Percentiles rank a stretch among this genome's conserved stretches.
Conservation (phyloP, 2,888 invertebrate species). For the Hydrotaea diabolus region DNA sequence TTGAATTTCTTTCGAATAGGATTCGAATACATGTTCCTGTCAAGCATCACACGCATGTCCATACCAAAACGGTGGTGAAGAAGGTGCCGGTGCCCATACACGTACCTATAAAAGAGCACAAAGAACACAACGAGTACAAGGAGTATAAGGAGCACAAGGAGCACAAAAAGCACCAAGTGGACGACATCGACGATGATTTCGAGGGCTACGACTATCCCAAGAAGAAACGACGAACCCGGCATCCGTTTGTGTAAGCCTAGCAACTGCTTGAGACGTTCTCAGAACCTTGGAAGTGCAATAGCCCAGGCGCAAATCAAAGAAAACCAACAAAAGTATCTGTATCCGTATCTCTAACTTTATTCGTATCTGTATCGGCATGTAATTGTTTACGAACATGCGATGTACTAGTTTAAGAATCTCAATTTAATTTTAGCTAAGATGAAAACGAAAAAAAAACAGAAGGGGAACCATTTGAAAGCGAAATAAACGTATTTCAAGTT, state of each 20-base stretch:
- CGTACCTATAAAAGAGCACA: constrained; percentile 78
- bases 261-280: background rate
- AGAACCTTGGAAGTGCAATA: constrained; percentile 29
- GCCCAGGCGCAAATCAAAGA: constrained; percentile 39
- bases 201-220: constrained; percentile 79
- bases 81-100: constrained; percentile 80
- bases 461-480: background rate
- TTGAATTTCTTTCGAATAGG: constrained; percentile 70
- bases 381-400: background rate
- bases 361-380: background rate
- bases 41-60: constrained; percentile 81
- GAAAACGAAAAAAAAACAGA: background rate
- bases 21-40: constrained; percentile 80
- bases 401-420: background rate
- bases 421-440: background rate
- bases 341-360: constrained; percentile 19
- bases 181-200: constrained; percentile 76
- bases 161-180: constrained; percentile 69
- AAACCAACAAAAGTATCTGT: constrained; percentile 27
- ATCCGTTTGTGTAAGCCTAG: constrained; percentile 75
- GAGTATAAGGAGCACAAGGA: constrained; percentile 73
- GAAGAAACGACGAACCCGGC: constrained; percentile 77
- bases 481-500: background rate
- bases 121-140: constrained; percentile 74
- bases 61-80: constrained; percentile 80